Evolutionary conservation across 2,888 invertebrate genomes (phyloP), one percentile per base, ranked within the genome.

Genomic region (Leistus spinibarbis): DNA sequence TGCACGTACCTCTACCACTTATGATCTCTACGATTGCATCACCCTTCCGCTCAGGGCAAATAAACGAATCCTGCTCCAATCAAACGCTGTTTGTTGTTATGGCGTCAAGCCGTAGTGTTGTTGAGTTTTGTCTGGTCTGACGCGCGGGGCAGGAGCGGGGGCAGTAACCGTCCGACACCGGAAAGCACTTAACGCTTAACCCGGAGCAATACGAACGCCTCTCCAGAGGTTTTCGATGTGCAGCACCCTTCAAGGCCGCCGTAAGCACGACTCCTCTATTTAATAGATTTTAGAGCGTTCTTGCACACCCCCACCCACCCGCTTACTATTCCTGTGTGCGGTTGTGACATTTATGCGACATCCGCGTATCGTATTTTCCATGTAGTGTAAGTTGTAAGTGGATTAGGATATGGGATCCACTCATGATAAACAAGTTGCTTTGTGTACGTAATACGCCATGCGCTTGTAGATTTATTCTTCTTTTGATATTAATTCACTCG

Each of bases 121-220:
- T n/a, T n/a, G n/a, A n/a, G n/a, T n/a, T n/a, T n/a, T n/a, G n/a
- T n/a, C n/a, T n/a, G n/a, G n/a, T n/a, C n/a, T n/a, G n/a, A n/a
- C n/a, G n/a, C n/a, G n/a, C n/a, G n/a, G n/a, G n/a, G n/a, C n/a
- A n/a, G n/a, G 19, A 20, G 60, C 60, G 19, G 13, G 17, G 40
- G 22, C 19, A 9, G 60, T 20, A 22, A 60, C 53, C 63, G 70
- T 20, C 40, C 64, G 22, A 71, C 71, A 71, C 71, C 63, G 71
- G 71, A 71, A 71, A 71, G 71, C 71, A 71, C 71, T 71, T 71
- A 71, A 62, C 71, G 24, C 64, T 53, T 63, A 23, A 62, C 71
- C 63, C 64, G 64, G 64, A 71, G 40, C 40, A 40, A 60, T 60
- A 62, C 62, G 23, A 17, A 17, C 54, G 54, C 64, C 64, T 54